Conservation (phyloP, 2,888 invertebrate genomes). For the Tetranychus truncatus region DNA sequence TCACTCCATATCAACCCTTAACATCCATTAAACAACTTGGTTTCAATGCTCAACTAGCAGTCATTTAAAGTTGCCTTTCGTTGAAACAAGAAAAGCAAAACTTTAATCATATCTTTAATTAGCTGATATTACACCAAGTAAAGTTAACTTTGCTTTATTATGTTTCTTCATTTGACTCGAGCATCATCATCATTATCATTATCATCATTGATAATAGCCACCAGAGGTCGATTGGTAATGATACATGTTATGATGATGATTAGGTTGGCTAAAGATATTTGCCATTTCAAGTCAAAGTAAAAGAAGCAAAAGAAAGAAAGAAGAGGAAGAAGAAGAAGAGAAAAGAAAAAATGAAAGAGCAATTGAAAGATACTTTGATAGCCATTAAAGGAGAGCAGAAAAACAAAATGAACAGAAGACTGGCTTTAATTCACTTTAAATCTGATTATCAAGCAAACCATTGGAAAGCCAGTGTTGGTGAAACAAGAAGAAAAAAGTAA, state of each 20-base stretch:
- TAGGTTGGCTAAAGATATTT: neutral
- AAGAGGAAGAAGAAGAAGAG: neutral
- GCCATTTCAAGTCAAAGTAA: neutral
- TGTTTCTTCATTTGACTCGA: too few relatives aligned
- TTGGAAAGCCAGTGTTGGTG: neutral
- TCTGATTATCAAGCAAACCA: neutral
- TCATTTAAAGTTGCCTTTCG: too few relatives aligned
- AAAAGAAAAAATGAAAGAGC: neutral
- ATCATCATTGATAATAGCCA: neutral
- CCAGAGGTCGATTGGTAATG: neutral
- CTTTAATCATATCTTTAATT: too few relatives aligned
- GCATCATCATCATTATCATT: too few relatives aligned
- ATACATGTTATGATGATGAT: neutral
- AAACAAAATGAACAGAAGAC: neutral
- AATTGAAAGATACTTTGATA: neutral
- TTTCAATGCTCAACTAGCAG: too few relatives aligned
- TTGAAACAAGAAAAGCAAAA: too few relatives aligned
- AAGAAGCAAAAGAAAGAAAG: neutral
- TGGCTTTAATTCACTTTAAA: neutral
- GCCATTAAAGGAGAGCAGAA: neutral
- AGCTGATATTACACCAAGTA: too few relatives aligned
- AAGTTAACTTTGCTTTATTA: too few relatives aligned
- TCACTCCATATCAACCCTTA: too few relatives aligned
- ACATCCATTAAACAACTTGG: too few relatives aligned
- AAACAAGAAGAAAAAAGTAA: neutral